Conservation (phyloP, 2,113 vertebrate genomes). For the Etheostoma cragini region DNA sequence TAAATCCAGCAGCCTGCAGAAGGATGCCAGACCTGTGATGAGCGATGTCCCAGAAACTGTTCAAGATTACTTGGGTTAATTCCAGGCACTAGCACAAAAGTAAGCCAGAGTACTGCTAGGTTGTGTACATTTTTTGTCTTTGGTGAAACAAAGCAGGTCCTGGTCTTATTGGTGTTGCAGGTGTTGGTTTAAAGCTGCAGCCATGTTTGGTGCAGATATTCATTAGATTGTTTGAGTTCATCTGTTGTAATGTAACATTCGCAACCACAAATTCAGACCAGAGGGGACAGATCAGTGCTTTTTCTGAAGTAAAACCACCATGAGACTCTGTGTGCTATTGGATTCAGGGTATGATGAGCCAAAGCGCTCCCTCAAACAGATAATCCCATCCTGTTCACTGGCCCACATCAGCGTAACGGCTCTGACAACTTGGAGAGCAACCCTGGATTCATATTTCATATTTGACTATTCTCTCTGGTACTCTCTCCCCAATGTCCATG, state of each 20-base stretch:
- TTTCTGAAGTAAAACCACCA: slow-evolving; percentile 7
- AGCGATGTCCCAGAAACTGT: not conserved
- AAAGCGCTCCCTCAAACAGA: slow-evolving; percentile 31
- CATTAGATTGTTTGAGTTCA: not conserved
- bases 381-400: slow-evolving; percentile 18
- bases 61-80: slow-evolving; percentile 1
- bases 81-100: not conserved
- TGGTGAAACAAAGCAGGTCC: slow-evolving; percentile 3
- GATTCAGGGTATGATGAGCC: slow-evolving; percentile 36
- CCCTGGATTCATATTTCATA: slow-evolving; percentile 7
- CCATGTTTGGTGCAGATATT: slow-evolving; percentile 1
- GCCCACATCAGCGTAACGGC: slow-evolving; percentile 11
- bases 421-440: slow-evolving; percentile 1
- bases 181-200: slow-evolving; percentile 1
- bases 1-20: slow-evolving; percentile 8
- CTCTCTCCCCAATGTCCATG: not conserved
- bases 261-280: slow-evolving; percentile 23
- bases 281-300: slow-evolving; percentile 2
- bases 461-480: slow-evolving; percentile 20
- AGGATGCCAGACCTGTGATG: not conserved
- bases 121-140: not conserved
- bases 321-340: slow-evolving; percentile 15
- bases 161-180: not conserved
- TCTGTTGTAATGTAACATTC: not conserved
- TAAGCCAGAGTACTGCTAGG: not conserved